Percentiles rank a stretch among this genome's conserved stretches.
Evolutionary conservation across 2,888 invertebrate genomes (phyloP).

Genomic region (Onchidella celtica): DNA sequence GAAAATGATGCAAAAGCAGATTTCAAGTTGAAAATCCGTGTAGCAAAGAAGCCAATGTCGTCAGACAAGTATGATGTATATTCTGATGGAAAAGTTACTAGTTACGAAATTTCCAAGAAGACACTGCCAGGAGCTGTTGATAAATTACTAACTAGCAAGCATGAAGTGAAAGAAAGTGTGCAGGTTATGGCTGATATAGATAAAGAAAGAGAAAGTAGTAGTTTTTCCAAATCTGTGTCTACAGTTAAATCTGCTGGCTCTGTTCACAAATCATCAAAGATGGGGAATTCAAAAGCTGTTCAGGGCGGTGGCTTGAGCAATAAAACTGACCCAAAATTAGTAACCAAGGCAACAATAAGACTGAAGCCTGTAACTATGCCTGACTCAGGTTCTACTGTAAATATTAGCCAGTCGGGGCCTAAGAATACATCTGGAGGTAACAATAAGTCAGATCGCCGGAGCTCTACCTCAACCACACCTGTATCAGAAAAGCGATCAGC

Average conservation of each 20-base stretch:
- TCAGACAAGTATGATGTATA: constrained; percentile 42
- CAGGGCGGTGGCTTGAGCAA: constrained; percentile 42
- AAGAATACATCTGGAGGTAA: constrained; percentile 28
- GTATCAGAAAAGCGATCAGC: constrained; percentile 25
- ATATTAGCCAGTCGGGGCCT: constrained; percentile 51
- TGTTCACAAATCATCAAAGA: constrained; percentile 34
- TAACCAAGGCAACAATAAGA: constrained; percentile 74
- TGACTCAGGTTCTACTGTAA: constrained; percentile 64
- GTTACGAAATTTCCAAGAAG: constrained; percentile 52
- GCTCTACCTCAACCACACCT: constrained; percentile 43
- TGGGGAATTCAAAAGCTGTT: constrained; percentile 38
- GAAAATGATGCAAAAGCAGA: constrained; percentile 67
- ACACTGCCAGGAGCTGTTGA: constrained; percentile 44
- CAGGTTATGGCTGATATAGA: background rate
- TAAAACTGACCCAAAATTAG: constrained; percentile 71
- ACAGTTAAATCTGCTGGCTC: constrained; percentile 5
- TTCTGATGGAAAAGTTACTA: constrained; percentile 44
- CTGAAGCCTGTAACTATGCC: constrained; percentile 86
- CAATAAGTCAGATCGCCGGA: constrained; percentile 39
- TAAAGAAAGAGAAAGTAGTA: constrained; percentile 34
- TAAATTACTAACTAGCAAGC: constrained; percentile 45
- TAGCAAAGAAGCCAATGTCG: constrained; percentile 60
- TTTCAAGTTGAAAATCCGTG: constrained; percentile 70
- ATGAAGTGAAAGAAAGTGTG: constrained; percentile 29
- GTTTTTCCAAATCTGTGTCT: background rate